These are phyloP conservation scores for Ochotona princeps DNA, from an alignment of 2,113 vertebrate genomes.

Conservation along the genomic window DNA sequence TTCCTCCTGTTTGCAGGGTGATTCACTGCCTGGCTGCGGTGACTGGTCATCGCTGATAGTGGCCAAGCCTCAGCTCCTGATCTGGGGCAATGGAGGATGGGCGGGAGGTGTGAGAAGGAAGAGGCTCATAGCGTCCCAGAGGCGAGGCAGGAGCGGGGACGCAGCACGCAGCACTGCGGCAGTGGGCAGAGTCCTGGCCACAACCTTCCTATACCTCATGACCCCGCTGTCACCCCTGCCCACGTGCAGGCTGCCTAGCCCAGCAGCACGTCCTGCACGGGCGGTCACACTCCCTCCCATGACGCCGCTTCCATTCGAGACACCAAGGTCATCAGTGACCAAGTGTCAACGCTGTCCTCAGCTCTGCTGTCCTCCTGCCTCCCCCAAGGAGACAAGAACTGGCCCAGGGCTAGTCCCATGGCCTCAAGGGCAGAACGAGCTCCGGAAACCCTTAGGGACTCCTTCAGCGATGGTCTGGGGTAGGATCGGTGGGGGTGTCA, in stretches of 20 bases:
- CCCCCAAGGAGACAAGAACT: background rate
- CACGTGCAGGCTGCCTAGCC: fast-evolving
- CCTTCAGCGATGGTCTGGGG: too few relatives aligned
- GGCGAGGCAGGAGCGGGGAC: too few relatives aligned
- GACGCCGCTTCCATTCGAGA: background rate
- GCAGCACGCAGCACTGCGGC: background rate
- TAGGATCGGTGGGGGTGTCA: background rate
- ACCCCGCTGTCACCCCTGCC: too few relatives aligned
- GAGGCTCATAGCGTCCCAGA: background rate
- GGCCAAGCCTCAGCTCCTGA: background rate
- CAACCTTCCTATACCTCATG: background rate
- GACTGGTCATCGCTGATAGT: background rate
- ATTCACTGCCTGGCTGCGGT: background rate
- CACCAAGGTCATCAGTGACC: fast-evolving
- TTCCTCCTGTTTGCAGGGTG: background rate
- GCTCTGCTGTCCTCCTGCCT: background rate
- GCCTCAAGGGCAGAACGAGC: background rate
- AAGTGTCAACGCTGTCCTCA: background rate
- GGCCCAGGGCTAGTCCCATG: background rate
- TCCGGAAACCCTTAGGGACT: background rate
- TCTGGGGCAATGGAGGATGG: background rate
- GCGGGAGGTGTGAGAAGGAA: background rate
- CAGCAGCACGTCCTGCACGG: fast-evolving
- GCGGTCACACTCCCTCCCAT: background rate
- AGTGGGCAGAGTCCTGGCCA: background rate